Evolutionary conservation across 2,888 invertebrate genomes (phyloP), one percentile per base, ranked within the genome.

Genomic region (Lasioglossum leucozonium): DNA sequence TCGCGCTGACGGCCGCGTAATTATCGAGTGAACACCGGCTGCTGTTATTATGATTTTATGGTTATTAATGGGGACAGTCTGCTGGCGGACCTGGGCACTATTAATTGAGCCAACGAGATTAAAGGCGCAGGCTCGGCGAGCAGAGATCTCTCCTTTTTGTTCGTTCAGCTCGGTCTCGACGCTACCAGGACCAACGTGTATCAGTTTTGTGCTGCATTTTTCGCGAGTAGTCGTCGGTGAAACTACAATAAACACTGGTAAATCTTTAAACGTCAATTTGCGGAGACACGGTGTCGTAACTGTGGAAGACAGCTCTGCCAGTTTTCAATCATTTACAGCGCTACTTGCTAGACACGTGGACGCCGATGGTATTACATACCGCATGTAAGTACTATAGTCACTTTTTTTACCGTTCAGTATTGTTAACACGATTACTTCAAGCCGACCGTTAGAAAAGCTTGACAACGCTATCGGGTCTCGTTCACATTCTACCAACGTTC

Each of bases 1-100:
- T 30, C 37, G 72, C 80, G 42, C 37, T 42, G 69, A 47, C 72
- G 47, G 30, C 69, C 30, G 62, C 30, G 62, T 62, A 62, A 62
- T 62, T 65, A 65, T 34, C 65, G 65, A 34, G 34, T 65, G 65
- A 65, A 65, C 40, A 11, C 51, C 67, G 37, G 18, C 72, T 42
- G 34, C 78, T 26, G 30, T 55, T 67, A 40, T 67, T 67, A 37
- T n/a, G 37, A 22, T 37, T 37, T 37, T 22, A 37, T 37, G 67
- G 34, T 40, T 37, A 67, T 37, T 34, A 67, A 67, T 34, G 67
- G 67, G 34, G 34, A 11, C 37, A 67, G 67, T 40, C 22, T 37
- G 22, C 11, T 8, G 11, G 37, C 67, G n/a, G 5, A 10, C 37
- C 67, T 1, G 67, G 4, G 11, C 11, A n/a, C n/a, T 67, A 37